phyloP scores from a whole-genome alignment of 2,113 vertebrate genomes.

The Macquaria ambigua region DNA sequence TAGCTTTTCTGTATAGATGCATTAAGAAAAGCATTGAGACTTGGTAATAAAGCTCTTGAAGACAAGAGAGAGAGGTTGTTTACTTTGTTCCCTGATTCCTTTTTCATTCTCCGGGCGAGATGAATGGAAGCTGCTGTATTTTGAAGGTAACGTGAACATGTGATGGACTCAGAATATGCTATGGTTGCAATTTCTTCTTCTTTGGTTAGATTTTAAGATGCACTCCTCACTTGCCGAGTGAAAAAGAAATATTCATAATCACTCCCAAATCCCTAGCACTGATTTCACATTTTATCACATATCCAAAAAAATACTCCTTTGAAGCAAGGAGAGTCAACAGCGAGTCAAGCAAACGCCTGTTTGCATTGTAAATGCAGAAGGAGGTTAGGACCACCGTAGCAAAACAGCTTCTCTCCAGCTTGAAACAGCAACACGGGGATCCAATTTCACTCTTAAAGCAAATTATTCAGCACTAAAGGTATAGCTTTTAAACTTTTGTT shows the following conservation, averaged over 20 bases:
- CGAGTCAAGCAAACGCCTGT: constrained; percentile 22
- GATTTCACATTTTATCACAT: constrained; percentile 35
- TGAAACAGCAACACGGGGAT: constrained; percentile 28
- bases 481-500: constrained; percentile 15
- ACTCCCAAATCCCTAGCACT: constrained; percentile 26
- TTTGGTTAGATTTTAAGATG: constrained; percentile 33
- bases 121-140: not conserved
- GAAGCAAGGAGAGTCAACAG: constrained; percentile 33
- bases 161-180: constrained; percentile 1
- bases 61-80: not conserved
- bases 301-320: constrained; percentile 25
- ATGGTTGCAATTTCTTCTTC: constrained; percentile 19
- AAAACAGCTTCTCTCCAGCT: constrained; percentile 40
- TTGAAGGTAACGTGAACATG: not conserved
- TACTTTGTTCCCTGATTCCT: not conserved
- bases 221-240: not conserved
- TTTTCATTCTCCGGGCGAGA: not conserved
- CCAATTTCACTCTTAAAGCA: constrained; percentile 22
- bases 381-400: constrained; percentile 32
- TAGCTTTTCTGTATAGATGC: not conserved
- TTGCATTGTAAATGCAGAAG: constrained; percentile 52
- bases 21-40: not conserved
- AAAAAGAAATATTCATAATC: constrained; percentile 25
- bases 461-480: constrained; percentile 25
- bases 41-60: not conserved